Percentiles rank a stretch among this genome's conserved stretches.
Conservation (phyloP, 2,113 vertebrate species). For the Tragelaphus imberbis region DNA sequence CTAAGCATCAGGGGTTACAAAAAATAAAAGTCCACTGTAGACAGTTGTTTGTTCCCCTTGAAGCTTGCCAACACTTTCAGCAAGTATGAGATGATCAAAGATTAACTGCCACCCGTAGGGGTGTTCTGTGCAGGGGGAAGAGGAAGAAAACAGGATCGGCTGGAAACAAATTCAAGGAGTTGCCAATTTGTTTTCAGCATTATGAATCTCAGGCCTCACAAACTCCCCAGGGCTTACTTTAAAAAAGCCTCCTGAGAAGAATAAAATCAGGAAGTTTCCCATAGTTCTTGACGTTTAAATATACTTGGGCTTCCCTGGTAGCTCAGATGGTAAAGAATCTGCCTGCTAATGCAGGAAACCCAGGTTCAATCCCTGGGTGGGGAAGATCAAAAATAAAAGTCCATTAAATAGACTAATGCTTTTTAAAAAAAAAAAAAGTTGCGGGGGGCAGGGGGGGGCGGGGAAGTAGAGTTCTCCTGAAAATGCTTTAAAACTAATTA, state of each 20-base stretch:
- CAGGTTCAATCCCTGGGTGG: neutral
- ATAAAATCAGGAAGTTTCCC: neutral
- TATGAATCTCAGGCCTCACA: neutral
- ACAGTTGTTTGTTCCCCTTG: neutral
- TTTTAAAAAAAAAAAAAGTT: neutral
- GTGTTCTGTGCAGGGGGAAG: neutral
- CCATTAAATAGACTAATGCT: neutral
- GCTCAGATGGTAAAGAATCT: neutral
- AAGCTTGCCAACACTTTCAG: neutral
- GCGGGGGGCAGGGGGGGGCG: accelerated
- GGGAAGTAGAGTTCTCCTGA: neutral
- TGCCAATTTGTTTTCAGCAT: neutral
- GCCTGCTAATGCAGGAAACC: neutral
- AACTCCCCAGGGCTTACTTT: neutral
- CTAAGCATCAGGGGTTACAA: neutral
- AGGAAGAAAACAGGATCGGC: neutral
- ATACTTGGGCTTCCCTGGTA: neutral
- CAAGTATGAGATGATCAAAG: neutral
- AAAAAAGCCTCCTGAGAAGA: neutral
- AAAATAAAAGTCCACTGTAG: neutral
- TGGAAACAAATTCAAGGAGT: neutral
- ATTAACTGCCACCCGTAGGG: neutral
- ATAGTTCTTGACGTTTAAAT: neutral
- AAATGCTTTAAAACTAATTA: neutral
- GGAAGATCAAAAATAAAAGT: neutral